Evolutionary conservation across 2,113 vertebrate genomes (phyloP).

Genomic region (Dipodomys spectabilis): DNA sequence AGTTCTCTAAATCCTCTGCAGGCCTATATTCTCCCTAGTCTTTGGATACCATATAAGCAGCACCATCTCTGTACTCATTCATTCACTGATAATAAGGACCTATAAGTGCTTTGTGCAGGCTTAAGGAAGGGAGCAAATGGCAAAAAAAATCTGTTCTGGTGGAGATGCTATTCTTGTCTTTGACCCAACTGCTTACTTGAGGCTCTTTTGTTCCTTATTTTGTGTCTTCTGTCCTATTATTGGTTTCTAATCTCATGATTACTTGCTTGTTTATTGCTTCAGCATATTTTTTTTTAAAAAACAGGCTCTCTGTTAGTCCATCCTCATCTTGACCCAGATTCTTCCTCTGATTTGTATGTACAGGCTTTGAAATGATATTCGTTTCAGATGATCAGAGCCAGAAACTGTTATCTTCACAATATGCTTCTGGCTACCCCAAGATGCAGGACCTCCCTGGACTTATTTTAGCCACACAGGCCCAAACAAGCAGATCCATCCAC

Average conservation of each 20-base stretch:
- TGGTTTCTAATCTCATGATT: conserved; percentile 18
- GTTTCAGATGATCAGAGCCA: background rate
- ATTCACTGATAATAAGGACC: background rate
- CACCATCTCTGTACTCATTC: background rate
- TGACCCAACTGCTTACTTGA: background rate
- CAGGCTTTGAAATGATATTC: background rate
- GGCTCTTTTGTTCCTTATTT: background rate
- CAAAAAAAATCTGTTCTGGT: background rate
- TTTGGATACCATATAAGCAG: background rate
- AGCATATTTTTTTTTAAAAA: background rate
- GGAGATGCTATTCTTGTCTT: background rate
- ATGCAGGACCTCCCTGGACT: background rate
- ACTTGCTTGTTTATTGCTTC: conserved; percentile 35
- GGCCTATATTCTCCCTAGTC: background rate
- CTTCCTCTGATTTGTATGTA: background rate
- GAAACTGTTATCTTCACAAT: background rate
- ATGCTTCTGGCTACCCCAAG: background rate
- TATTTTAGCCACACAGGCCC: background rate
- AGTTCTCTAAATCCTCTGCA: background rate
- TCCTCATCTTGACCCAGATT: background rate
- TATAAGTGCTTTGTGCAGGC: background rate
- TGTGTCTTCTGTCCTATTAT: background rate
- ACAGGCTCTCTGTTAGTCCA: background rate
- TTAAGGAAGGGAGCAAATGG: conserved; percentile 22
- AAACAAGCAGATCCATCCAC: background rate